Evolutionary conservation across 2,113 vertebrate genomes (phyloP).

Genomic region (Nibea albiflora): DNA sequence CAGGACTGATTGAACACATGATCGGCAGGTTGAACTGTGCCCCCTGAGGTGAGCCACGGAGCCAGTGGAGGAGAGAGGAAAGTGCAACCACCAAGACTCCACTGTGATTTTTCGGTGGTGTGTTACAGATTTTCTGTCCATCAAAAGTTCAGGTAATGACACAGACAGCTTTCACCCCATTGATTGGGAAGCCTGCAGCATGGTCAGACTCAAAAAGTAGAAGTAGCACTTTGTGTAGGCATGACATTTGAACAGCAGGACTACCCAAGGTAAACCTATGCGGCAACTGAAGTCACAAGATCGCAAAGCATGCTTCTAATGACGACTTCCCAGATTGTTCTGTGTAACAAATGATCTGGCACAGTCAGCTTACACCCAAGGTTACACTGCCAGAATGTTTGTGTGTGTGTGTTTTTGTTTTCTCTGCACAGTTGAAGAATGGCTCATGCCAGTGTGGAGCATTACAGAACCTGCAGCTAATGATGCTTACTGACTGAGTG

Average conservation of each 20-base stretch:
- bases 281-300: too few species aligned
- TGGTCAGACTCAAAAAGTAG: background rate
- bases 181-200: background rate
- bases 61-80: background rate
- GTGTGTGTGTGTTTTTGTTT: background rate
- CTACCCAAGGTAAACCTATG: background rate
- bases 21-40: background rate
- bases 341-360: too few species aligned
- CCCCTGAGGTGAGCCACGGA: background rate
- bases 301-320: too few species aligned
- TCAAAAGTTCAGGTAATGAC: background rate
- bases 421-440: background rate
- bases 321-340: background rate
- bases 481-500: background rate
- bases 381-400: too few species aligned
- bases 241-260: background rate
- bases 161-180: background rate
- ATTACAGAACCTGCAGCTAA: background rate
- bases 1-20: background rate
- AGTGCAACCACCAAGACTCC: background rate
- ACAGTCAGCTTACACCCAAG: too few species aligned
- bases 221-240: background rate
- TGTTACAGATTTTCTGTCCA: background rate
- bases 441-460: background rate
- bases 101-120: fast-evolving